Percentiles rank a stretch among this genome's conserved stretches.
phyloP scores from a whole-genome alignment of 2,797 vertebrate genomes.

The Girardinus metallicus region DNA sequence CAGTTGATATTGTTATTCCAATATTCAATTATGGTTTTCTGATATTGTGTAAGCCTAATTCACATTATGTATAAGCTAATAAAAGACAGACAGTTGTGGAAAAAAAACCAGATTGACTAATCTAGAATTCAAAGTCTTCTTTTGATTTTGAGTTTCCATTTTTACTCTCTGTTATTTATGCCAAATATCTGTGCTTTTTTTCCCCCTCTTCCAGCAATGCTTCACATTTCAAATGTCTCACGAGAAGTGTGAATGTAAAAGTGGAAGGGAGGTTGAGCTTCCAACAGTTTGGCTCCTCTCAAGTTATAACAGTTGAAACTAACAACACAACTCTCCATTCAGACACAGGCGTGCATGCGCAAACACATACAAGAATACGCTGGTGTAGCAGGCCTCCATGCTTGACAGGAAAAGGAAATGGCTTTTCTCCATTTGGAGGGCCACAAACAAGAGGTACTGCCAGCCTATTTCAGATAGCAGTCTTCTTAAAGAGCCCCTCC shows the following conservation, averaged over 20 bases:
- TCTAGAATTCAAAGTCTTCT: conserved; percentile 23
- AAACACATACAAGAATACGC: conserved; percentile 46
- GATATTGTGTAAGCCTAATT: neutral
- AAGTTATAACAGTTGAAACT: conserved; percentile 55
- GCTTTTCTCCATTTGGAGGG: conserved; percentile 77
- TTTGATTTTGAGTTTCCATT: conserved; percentile 19
- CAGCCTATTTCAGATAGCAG: conserved; percentile 75
- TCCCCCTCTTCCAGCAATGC: conserved; percentile 18
- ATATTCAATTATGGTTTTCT: neutral
- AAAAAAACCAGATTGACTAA: conserved; percentile 21
- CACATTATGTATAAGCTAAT: conserved; percentile 37
- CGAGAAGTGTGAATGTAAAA: conserved; percentile 61
- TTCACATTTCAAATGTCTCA: conserved; percentile 46
- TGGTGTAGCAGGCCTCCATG: conserved; percentile 61
- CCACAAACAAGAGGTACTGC: conserved; percentile 75
- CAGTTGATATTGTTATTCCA: neutral
- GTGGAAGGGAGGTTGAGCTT: conserved; percentile 52
- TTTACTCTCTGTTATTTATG: conserved; percentile 29
- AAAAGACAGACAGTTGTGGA: conserved; percentile 28
- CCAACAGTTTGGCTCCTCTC: conserved; percentile 55
- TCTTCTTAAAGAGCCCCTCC: conserved; percentile 69
- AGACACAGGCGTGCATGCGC: conserved; percentile 41
- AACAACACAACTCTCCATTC: conserved; percentile 53
- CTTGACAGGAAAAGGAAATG: conserved; percentile 78
- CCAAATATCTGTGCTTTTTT: conserved; percentile 18